Percentiles rank a stretch among this genome's conserved stretches.
These are phyloP conservation scores for Platalea minor DNA, from an alignment of 2,797 vertebrate genomes.

Conservation along the genomic window DNA sequence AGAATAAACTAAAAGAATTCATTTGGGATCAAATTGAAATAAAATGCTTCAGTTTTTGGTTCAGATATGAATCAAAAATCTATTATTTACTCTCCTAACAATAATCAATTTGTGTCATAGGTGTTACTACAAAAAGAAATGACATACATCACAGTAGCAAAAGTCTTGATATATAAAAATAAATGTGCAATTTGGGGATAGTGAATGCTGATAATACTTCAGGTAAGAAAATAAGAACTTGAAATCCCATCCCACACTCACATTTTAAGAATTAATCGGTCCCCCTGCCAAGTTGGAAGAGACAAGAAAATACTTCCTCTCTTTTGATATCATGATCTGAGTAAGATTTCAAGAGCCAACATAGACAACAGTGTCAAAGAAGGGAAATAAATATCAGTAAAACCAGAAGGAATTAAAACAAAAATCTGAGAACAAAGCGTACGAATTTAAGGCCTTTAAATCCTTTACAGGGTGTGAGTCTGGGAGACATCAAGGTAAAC, in stretches of 20 bases:
- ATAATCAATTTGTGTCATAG: background rate
- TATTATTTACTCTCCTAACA: background rate
- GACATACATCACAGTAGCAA: background rate
- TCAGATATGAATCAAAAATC: background rate
- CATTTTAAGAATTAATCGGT: constrained; percentile 4
- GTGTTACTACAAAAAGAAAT: background rate
- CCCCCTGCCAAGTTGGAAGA: constrained; percentile 19
- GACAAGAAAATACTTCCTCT: constrained; percentile 43
- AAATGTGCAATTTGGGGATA: background rate
- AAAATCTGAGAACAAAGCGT: constrained; percentile 34
- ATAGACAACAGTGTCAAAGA: constrained; percentile 37
- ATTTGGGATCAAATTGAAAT: background rate
- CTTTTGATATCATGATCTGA: constrained; percentile 66
- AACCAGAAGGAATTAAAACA: constrained; percentile 56
- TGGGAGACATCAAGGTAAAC: constrained; percentile 10
- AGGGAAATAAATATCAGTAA: constrained; percentile 49
- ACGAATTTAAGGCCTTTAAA: background rate
- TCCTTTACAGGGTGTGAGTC: background rate
- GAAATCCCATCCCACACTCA: background rate
- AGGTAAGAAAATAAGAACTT: background rate
- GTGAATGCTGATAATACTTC: background rate
- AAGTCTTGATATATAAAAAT: background rate
- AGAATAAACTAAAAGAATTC: background rate
- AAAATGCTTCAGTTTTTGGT: background rate
- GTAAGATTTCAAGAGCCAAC: constrained; percentile 49